These are phyloP conservation scores for Acipenser oxyrinchus DNA, from an alignment of 2,797 vertebrate species.

Conservation along the genomic window DNA sequence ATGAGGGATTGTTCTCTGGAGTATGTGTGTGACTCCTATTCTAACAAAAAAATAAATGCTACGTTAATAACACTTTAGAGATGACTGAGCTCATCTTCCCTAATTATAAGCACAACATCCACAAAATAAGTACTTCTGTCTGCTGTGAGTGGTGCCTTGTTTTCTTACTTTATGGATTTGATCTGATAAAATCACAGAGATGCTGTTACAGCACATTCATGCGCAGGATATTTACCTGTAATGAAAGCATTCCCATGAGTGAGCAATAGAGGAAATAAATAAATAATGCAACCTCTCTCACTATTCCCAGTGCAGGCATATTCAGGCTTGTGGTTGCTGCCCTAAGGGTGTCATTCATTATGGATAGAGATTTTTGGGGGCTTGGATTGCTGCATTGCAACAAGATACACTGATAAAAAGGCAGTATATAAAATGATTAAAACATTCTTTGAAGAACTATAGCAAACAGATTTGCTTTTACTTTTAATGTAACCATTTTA, in stretches of 20 bases:
- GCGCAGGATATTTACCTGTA: constrained; percentile 33
- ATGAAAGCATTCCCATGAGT: constrained; percentile 27
- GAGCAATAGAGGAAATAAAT: constrained; percentile 38
- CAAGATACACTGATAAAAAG: constrained; percentile 33
- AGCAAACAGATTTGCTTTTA: constrained; percentile 20
- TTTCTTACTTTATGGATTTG: not conserved
- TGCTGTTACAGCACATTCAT: constrained; percentile 4
- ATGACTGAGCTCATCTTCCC: constrained; percentile 35
- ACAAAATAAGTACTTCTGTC: not conserved
- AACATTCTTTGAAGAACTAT: constrained; percentile 23
- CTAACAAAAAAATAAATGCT: constrained; percentile 26
- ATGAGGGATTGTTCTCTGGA: constrained; percentile 34
- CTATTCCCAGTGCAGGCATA: constrained; percentile 1
- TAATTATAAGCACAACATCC: not conserved
- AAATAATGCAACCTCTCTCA: constrained; percentile 22
- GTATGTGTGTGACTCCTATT: constrained; percentile 37
- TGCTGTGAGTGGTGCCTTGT: not conserved
- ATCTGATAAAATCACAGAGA: not conserved
- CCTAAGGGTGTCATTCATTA: constrained; percentile 46
- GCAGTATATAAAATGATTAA: constrained; percentile 13
- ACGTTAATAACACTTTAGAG: constrained; percentile 34
- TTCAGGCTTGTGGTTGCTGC: constrained; percentile 24
- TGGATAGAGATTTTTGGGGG: constrained; percentile 39
- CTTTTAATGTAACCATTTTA: not conserved
- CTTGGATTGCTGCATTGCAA: constrained; percentile 22